A percentile compares a stretch with the other conserved stretches of the same genome.
Evolutionary conservation across 2,113 vertebrate genomes (phyloP).

Genomic region (Ailurus styani): DNA sequence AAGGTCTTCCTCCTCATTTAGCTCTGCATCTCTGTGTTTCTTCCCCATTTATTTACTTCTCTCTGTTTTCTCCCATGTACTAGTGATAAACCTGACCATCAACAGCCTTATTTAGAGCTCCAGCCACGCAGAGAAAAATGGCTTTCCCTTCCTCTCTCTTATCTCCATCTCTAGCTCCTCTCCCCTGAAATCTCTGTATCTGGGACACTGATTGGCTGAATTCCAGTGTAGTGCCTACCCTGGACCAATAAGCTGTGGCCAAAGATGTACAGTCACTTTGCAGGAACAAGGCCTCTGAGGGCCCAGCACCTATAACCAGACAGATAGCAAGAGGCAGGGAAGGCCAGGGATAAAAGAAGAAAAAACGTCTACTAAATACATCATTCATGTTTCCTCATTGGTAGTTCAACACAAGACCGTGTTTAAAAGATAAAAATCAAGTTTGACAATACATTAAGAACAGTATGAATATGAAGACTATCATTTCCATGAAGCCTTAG

Average conservation of each 20-base stretch:
- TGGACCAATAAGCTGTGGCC: neutral
- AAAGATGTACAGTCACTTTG: neutral
- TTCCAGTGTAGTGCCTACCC: neutral
- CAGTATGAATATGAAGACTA: neutral
- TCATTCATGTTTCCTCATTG: neutral
- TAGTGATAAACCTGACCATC: neutral
- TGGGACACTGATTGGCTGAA: neutral
- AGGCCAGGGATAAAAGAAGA: neutral
- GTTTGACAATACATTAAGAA: neutral
- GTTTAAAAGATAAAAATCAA: neutral
- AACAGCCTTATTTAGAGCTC: neutral
- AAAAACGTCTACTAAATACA: neutral
- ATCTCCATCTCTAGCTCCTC: neutral
- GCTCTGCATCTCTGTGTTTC: neutral
- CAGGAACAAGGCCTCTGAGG: neutral
- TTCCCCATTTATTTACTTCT: neutral
- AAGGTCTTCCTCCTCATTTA: neutral
- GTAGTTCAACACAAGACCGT: neutral
- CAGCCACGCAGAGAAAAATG: neutral
- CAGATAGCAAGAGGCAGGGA: neutral
- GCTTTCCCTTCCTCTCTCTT: neutral
- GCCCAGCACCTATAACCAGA: neutral
- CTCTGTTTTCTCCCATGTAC: neutral
- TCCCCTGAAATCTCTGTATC: neutral
- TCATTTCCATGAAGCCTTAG: neutral